phyloP scores from a whole-genome alignment of 2,797 vertebrate genomes.

The Epinephelus malabaricus region DNA sequence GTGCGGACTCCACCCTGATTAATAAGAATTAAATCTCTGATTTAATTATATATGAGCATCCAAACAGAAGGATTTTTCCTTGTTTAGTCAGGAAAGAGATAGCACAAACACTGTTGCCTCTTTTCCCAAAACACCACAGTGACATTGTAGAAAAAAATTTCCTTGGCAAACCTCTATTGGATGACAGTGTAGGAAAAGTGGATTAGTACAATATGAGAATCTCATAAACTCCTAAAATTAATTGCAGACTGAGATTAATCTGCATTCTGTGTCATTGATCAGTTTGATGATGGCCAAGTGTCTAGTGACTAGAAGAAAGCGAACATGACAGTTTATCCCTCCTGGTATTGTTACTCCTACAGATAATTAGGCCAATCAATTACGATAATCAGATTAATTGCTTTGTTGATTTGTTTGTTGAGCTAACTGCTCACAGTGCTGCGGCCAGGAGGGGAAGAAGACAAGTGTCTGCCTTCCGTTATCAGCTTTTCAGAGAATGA shows the following conservation, averaged over 20 bases:
- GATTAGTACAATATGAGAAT: not conserved
- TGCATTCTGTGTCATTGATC: slow-evolving; percentile 34
- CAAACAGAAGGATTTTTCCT: too few relatives aligned
- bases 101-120: not conserved
- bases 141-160: too few relatives aligned
- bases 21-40: too few relatives aligned
- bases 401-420: slow-evolving; percentile 46
- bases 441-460: slow-evolving; percentile 23
- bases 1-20: too few relatives aligned
- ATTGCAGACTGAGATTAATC: slow-evolving; percentile 19
- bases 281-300: slow-evolving; percentile 18
- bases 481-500: slow-evolving; percentile 51
- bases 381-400: slow-evolving; percentile 69
- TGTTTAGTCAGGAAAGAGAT: too few relatives aligned
- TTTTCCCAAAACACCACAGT: not conserved
- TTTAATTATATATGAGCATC: too few relatives aligned
- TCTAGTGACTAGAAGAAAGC: slow-evolving; percentile 28
- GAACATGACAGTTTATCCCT: slow-evolving; percentile 49
- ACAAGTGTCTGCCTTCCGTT: slow-evolving; percentile 24
- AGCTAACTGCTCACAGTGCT: slow-evolving; percentile 26
- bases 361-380: slow-evolving; percentile 65
- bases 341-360: slow-evolving; percentile 17
- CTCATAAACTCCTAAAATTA: not conserved
- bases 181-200: not conserved
- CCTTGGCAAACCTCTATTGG: too few relatives aligned